Percentiles rank a stretch among this genome's conserved stretches.
Conservation (phyloP, 2,113 vertebrate species). For the Marcusenius ussheri region DNA sequence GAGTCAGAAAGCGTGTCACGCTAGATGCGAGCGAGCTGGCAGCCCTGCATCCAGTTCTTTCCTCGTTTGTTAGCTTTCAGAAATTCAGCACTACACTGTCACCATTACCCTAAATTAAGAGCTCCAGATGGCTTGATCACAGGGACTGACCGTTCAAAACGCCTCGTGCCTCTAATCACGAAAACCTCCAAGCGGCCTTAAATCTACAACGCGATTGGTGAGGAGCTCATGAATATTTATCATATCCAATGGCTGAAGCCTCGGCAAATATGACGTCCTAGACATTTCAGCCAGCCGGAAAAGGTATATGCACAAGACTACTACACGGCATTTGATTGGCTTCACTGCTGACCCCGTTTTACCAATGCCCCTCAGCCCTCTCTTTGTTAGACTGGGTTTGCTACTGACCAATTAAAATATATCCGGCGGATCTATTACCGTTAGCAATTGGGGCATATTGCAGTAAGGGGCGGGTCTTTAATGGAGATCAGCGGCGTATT, state of each 20-base stretch:
- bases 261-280: not conserved
- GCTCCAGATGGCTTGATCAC: not conserved
- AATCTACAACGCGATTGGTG: not conserved
- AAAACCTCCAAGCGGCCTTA: not conserved
- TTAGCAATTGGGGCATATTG: constrained; percentile 37
- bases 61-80: not conserved
- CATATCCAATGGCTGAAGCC: not conserved
- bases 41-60: not conserved
- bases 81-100: not conserved
- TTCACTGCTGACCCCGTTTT: constrained; percentile 14
- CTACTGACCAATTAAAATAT: constrained; percentile 33
- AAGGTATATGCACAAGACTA: not conserved
- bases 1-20: not conserved
- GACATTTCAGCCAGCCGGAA: not conserved
- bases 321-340: constrained; percentile 3
- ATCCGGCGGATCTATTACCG: not conserved
- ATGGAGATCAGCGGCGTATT: constrained; percentile 42
- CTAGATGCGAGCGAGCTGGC: not conserved
- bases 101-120: not conserved
- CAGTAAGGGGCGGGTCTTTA: constrained; percentile 39
- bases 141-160: not conserved
- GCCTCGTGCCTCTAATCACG: too few relatives aligned
- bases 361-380: constrained; percentile 3
- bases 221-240: not conserved
- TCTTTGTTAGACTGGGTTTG: constrained; percentile 30